Evolutionary conservation across 2,888 invertebrate species (phyloP), one percentile per base, ranked within the genome.

Genomic region (Hoplodrina ambigua): DNA sequence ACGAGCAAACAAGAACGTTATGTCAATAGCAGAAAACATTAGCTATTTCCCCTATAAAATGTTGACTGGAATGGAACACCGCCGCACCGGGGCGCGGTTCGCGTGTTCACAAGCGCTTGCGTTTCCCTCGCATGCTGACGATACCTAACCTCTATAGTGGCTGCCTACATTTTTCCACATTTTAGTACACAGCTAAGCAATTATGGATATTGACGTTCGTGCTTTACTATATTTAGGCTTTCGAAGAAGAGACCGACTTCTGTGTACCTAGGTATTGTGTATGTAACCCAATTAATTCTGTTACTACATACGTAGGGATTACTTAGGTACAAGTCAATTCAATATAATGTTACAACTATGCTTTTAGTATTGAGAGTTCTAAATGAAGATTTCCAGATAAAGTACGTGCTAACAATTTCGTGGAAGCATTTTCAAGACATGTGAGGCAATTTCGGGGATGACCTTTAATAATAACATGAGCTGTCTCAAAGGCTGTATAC

Each of bases 191-290:
- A 82, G 84, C 83, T 78, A 82, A 83, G 88, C 88, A 91, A 90
- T 91, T 90, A 91, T 82, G 86, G 86, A 85, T 88, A 89, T 90
- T 86, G 90, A 87, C 82, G 85, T 87, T 86, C 85, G 86, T 88
- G 88, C 82, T 85, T 82, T 82, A 69, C 75, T 81, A 75, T 80
- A 83, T 86, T 86, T 81, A 87, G 82, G 80, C 73, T 83, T 85
- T 69, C 84, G 74, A 85, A 86, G 85, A 84, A 85, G 77, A 82
- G 77, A 79, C 65, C 49, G 58, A 75, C 62, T 85, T 80, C 69
- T 74, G 61, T 73, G 70, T 81, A 77, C 59, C 58, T 72, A n/a
- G n/a, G n/a, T n/a, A 63, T 72, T 80, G 79, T 80, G 76, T 74
- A 78, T 63, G 66, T 81, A 78, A 77, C 71, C 68, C 56, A 84